These are phyloP conservation scores for Drosophila cardini DNA, from an alignment of 1,140 invertebrate species.

Conservation along the genomic window DNA sequence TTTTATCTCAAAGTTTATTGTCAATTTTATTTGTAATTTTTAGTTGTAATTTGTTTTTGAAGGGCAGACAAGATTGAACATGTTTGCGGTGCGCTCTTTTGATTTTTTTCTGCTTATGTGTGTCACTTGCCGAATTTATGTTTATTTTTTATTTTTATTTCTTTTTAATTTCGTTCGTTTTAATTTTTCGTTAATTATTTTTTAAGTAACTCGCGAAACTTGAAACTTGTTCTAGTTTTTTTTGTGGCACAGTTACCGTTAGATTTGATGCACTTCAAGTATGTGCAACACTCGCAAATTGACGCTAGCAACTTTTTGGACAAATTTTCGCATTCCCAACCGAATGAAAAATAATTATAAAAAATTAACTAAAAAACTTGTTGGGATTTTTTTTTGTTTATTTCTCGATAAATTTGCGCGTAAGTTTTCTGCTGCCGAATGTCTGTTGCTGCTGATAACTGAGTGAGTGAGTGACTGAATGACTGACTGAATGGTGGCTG, in stretches of 20 bases:
- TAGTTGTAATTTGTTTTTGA: slow-evolving; percentile 51
- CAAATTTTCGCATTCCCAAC: slow-evolving; percentile 49
- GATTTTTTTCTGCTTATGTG: slow-evolving; percentile 33
- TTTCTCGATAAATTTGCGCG: slow-evolving; percentile 31
- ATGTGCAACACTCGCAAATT: slow-evolving; percentile 17
- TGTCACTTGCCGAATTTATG: slow-evolving; percentile 43
- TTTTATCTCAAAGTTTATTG: slow-evolving; percentile 24
- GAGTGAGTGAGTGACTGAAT: slow-evolving; percentile 21
- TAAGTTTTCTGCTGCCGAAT: slow-evolving; percentile 30
- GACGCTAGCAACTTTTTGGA: slow-evolving; percentile 34
- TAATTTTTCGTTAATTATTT: slow-evolving; percentile 21
- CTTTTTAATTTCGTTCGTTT: slow-evolving; percentile 18
- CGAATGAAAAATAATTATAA: slow-evolving; percentile 7
- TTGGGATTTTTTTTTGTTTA: slow-evolving; percentile 47
- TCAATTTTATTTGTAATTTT: slow-evolving; percentile 35
- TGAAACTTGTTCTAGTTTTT: slow-evolving; percentile 42
- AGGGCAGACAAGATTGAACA: slow-evolving; percentile 42
- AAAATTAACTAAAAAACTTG: slow-evolving; percentile 28
- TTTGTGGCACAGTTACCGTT: slow-evolving; percentile 8
- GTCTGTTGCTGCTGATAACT: slow-evolving; percentile 24
- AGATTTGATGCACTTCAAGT: slow-evolving; percentile 38
- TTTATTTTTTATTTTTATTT: slow-evolving; percentile 29
- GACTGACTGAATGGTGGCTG: slow-evolving; percentile 26
- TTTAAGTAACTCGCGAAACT: slow-evolving; percentile 5
- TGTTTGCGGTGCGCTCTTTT: slow-evolving; percentile 20